Evolutionary conservation across 2,888 invertebrate genomes (phyloP).

Genomic region (Sialis fuliginosa): DNA sequence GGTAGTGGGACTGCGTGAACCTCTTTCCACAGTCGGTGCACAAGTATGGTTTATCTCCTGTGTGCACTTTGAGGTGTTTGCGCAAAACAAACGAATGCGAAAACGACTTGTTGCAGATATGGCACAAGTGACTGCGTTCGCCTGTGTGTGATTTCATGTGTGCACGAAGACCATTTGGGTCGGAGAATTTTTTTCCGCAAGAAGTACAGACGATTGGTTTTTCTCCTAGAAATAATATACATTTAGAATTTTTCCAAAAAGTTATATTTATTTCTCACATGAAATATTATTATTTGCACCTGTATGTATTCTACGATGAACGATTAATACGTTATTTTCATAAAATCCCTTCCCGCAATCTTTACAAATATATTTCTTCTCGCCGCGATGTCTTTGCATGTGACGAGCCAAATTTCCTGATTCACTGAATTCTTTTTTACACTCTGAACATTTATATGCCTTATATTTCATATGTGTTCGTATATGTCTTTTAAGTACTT

Average conservation of each 20-base stretch:
- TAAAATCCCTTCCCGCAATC: constrained; percentile 21
- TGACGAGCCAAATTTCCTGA: constrained; percentile 20
- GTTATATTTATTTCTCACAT: neutral
- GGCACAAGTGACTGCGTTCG: constrained; percentile 17
- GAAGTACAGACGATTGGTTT: constrained; percentile 18
- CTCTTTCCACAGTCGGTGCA: constrained; percentile 19
- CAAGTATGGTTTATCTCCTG: constrained; percentile 18
- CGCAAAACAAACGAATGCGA: constrained; percentile 19
- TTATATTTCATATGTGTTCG: constrained; percentile 18
- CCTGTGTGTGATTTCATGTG: constrained; percentile 20
- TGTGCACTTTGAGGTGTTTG: constrained; percentile 18
- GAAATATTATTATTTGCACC: constrained; percentile 9
- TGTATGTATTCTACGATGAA: constrained; percentile 20
- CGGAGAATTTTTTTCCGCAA: constrained; percentile 18
- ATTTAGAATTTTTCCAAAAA: neutral
- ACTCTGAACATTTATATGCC: constrained; percentile 17
- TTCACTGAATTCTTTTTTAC: constrained; percentile 18
- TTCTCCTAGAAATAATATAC: constrained; percentile 10
- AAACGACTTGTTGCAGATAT: constrained; percentile 18
- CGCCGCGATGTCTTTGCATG: constrained; percentile 19
- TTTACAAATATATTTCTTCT: constrained; percentile 19
- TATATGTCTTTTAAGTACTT: constrained; percentile 18
- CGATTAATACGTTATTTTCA: constrained; percentile 18
- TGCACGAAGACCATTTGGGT: constrained; percentile 18
- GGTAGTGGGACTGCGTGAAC: constrained; percentile 20